Evolutionary conservation across 2,113 vertebrate species (phyloP).

Genomic region (Gila orcuttii): DNA sequence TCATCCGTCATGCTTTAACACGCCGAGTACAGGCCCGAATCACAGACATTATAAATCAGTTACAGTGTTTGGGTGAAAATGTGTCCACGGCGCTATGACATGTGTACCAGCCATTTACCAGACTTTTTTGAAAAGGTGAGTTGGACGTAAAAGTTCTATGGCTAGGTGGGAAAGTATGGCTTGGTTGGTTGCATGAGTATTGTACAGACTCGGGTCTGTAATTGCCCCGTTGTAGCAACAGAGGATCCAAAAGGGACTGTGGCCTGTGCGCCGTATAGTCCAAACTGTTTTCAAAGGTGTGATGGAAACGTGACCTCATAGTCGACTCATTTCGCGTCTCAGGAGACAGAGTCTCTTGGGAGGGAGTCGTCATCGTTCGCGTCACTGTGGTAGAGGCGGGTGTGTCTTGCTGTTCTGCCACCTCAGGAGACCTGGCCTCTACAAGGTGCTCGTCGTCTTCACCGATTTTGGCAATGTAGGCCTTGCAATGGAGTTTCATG

Average conservation of each 20-base stretch:
- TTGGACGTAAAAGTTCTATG: constrained; percentile 70
- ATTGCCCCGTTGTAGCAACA: constrained; percentile 74
- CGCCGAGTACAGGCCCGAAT: constrained; percentile 30
- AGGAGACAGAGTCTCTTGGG: constrained; percentile 66
- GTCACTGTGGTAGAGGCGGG: constrained; percentile 48
- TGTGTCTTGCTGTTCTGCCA: constrained; percentile 64
- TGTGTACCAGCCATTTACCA: constrained; percentile 80
- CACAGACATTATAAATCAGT: constrained; percentile 67
- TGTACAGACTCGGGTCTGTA: constrained; percentile 75
- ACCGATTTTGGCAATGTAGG: constrained; percentile 60
- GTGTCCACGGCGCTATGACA: constrained; percentile 75
- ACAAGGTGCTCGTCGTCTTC: constrained; percentile 64
- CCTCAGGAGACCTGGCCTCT: constrained; percentile 66
- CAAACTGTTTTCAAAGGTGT: constrained; percentile 75
- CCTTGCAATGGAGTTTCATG: constrained; percentile 75
- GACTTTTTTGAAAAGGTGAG: constrained; percentile 75
- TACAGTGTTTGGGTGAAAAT: constrained; percentile 72
- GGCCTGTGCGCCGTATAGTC: constrained; percentile 76
- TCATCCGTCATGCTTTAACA: constrained; percentile 52
- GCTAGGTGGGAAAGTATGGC: constrained; percentile 69
- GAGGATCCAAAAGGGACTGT: constrained; percentile 74
- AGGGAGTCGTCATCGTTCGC: constrained; percentile 19
- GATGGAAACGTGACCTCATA: constrained; percentile 77
- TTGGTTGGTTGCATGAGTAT: constrained; percentile 71
- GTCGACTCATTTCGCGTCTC: constrained; percentile 72